Evolutionary conservation across 2,797 vertebrate genomes (phyloP).

Genomic region (Podarcis siculus): DNA sequence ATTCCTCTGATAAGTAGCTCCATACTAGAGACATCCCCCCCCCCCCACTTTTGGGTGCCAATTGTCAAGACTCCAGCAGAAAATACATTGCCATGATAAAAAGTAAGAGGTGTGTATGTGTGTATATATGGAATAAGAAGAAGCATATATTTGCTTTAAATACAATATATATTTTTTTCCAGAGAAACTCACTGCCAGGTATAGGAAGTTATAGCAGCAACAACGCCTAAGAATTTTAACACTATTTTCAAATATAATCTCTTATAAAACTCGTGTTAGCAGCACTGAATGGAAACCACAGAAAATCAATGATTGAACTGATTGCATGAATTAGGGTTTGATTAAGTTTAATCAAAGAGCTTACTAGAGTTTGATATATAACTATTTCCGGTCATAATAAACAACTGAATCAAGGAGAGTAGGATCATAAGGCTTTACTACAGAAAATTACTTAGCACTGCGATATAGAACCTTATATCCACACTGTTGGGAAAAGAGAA

Average conservation of each 20-base stretch:
- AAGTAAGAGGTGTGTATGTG: not conserved
- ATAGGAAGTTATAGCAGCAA: not conserved
- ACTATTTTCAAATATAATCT: conserved; percentile 36
- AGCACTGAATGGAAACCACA: not conserved
- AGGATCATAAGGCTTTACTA: not conserved
- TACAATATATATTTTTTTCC: conserved; percentile 28
- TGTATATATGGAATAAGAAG: conserved; percentile 18
- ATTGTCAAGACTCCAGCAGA: conserved; percentile 73
- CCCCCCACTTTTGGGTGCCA: conserved; percentile 74
- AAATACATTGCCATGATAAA: conserved; percentile 73
- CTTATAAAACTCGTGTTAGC: not conserved
- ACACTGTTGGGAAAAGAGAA: not conserved
- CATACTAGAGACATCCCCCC: conserved; percentile 52
- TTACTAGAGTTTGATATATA: not conserved
- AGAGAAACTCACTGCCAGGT: conserved; percentile 28
- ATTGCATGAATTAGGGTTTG: conserved; percentile 55
- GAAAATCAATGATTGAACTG: not conserved
- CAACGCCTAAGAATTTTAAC: conserved; percentile 22
- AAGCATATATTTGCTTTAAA: conserved; percentile 47
- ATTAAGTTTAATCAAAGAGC: conserved; percentile 38
- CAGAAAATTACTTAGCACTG: conserved; percentile 18
- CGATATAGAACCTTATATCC: not conserved
- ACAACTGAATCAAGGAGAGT: conserved; percentile 30
- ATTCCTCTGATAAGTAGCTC: conserved; percentile 79
- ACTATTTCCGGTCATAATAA: conserved; percentile 29